These are phyloP conservation scores for Falco concolor DNA, from an alignment of 2,797 vertebrate genomes.

Conservation along the genomic window DNA sequence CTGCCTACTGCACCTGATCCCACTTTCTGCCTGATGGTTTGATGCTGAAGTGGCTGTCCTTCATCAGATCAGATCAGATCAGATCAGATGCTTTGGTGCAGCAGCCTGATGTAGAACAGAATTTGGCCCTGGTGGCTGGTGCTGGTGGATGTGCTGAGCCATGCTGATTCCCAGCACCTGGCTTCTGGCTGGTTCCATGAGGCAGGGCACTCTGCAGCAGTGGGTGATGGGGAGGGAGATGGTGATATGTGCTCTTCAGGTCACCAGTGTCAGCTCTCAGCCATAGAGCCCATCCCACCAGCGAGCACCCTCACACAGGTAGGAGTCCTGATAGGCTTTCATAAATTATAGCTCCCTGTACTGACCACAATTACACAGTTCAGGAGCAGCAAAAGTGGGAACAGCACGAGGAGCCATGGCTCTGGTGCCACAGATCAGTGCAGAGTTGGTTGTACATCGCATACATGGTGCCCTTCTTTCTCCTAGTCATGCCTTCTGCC, in stretches of 20 bases:
- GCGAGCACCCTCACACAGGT: not conserved
- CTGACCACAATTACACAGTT: not conserved
- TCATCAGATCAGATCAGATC: not conserved
- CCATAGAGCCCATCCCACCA: not conserved
- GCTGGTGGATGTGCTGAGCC: not conserved
- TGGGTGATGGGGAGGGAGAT: not conserved
- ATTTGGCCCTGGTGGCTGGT: not conserved
- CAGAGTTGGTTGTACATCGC: not conserved
- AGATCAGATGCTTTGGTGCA: not conserved
- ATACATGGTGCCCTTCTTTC: not conserved
- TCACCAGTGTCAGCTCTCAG: not conserved
- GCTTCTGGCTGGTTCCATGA: not conserved
- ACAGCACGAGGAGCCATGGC: not conserved
- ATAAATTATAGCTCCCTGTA: not conserved
- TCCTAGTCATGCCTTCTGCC: conserved; percentile 82
- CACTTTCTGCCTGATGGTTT: not conserved
- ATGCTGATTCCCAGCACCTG: accelerated
- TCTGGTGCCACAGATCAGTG: not conserved
- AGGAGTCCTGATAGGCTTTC: not conserved
- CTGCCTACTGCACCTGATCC: not conserved
- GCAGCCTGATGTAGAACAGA: not conserved
- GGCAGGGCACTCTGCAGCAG: not conserved
- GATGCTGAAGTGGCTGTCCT: not conserved
- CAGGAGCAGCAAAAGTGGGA: not conserved
- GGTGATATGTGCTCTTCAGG: not conserved